phyloP scores from a whole-genome alignment of 35 echinoderm and acorn worm species.

The Heliocidaris tuberculata region DNA sequence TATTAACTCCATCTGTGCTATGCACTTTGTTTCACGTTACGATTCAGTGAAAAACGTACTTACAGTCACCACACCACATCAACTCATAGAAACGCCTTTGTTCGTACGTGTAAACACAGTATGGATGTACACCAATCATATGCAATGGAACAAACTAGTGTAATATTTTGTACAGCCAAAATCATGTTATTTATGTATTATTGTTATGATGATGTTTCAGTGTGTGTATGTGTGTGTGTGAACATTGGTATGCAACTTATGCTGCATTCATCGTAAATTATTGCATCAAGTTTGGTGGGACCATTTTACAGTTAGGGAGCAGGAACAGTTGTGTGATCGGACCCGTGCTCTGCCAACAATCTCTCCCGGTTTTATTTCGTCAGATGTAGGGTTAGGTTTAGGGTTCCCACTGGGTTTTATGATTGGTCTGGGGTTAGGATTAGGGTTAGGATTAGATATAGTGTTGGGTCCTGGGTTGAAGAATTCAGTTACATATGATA shows the following conservation, averaged over 20 bases:
- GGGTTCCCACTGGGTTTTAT: no score
- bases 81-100: background rate
- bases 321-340: no score
- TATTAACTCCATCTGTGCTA: background rate
- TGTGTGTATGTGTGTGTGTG: constrained; percentile 37
- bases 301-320: background rate
- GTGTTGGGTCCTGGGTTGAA: no score
- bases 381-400: no score
- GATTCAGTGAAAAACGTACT: background rate
- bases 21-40: background rate
- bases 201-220: background rate
- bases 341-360: no score
- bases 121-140: background rate
- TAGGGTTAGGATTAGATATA: no score
- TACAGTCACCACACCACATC: background rate
- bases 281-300: background rate
- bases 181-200: background rate
- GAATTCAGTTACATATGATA: no score
- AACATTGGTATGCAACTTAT: constrained; percentile 18
- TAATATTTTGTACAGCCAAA: constrained; percentile 31
- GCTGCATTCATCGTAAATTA: background rate
- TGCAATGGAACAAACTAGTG: constrained; percentile 4
- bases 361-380: no score
- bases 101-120: background rate
- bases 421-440: no score